Conservation (phyloP, 2,113 vertebrate genomes). For the Calidris pugnax region DNA sequence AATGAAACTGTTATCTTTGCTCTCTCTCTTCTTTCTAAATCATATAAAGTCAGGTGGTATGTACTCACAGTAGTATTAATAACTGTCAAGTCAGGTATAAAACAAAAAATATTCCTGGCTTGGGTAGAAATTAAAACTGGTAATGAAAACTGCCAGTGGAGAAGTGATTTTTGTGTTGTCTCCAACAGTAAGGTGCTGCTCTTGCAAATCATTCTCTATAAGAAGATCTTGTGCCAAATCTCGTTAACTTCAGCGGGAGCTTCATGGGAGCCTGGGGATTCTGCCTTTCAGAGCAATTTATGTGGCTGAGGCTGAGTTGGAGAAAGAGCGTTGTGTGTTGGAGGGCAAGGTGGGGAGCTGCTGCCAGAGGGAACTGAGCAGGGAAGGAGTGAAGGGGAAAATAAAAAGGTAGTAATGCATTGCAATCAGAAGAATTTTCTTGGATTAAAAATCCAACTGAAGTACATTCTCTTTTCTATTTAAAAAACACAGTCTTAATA, state of each 20-base stretch:
- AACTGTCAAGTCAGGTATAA: conserved; percentile 18
- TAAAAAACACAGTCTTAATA: neutral
- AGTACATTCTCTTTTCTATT: neutral
- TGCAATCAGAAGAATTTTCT: conserved; percentile 1
- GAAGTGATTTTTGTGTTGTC: neutral
- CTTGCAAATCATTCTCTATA: neutral
- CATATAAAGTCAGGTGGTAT: conserved; percentile 21
- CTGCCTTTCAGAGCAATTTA: conserved; percentile 11
- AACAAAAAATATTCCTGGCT: conserved; percentile 7
- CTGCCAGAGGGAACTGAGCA: neutral
- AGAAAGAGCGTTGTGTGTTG: conserved; percentile 17
- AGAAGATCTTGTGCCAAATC: conserved; percentile 18
- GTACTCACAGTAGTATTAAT: conserved; percentile 25
- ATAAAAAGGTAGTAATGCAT: neutral
- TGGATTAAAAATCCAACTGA: conserved; percentile 19
- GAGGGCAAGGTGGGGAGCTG: neutral
- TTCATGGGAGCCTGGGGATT: conserved; percentile 33
- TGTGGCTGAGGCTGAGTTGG: neutral
- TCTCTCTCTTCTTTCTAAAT: conserved; percentile 34
- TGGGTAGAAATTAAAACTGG: neutral
- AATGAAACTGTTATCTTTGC: conserved; percentile 65
- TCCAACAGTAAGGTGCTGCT: conserved; percentile 8
- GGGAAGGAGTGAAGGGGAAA: neutral
- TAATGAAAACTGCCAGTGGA: neutral
- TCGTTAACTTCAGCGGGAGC: conserved; percentile 28